Base-by-base conservation (phyloP, 2,113 vertebrate species). In the Dipodomys stephensi region DNA sequence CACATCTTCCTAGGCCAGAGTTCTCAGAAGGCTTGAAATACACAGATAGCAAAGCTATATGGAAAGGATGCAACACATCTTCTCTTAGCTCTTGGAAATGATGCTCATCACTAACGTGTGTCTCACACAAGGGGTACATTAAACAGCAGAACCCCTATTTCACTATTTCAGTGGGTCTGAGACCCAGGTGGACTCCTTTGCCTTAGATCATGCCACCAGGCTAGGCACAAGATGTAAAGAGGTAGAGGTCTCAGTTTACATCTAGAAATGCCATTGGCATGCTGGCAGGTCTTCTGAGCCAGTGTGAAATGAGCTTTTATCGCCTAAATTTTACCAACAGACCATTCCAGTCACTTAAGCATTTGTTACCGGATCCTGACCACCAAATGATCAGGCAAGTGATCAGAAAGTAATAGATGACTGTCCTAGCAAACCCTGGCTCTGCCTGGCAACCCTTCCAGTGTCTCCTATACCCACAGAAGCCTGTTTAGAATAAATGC, bases 401-500 rank as follows among this genome's bases (percentile, higher is more conserved):
- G 3, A 7, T 5, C 19, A 35, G 65, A 27, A 7, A 53, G 35
- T 39, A 25, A 49, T n/a, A 10, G 16, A 18, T 0, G 15, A 69
- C 2, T 12, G 69, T 30, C 65, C 79, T 2, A n/a, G 49, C 27
- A 44, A 46, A 0, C 7, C 6, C 57, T 19, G 19, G 32, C 57
- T 72, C 73, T 19, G 3, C 27, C 2, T 16, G 35, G 16, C 6
- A 23, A 53, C 10, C 35, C 5, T 1, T 53, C 69, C 12, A 2
- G 3, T 4, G 1, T 20, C 35, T 53, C 15, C 0, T 28, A 35
- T 57, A 65, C 44, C 53, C 16, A 39, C 8, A 30, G 73, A 92
- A 18, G 60, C 0, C 15, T 62, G 32, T 1, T 0, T 30, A 35
- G 28, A 39, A 35, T 7, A 23, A 46, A n/a, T 4, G 4, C 5